A percentile compares a stretch with the other conserved stretches of the same genome.
Evolutionary conservation across 2,888 invertebrate genomes (phyloP).

Genomic region (Bellardia pandia): DNA sequence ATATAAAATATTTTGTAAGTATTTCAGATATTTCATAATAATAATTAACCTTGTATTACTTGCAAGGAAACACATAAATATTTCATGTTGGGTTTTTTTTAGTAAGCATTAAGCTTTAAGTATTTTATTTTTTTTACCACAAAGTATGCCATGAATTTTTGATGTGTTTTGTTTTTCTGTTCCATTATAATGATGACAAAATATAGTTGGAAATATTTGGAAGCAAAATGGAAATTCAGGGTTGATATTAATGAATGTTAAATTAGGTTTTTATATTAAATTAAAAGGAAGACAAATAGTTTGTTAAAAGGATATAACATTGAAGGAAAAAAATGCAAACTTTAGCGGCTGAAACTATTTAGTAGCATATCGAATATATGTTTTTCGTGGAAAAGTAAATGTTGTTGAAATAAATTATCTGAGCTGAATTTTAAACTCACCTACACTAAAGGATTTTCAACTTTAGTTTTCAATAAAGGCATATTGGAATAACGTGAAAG

Average conservation of each 20-base stretch:
- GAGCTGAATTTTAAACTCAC: too few relatives aligned
- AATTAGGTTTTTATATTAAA: neutral
- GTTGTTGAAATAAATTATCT: too few relatives aligned
- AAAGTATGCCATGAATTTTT: slow-evolving; percentile 40
- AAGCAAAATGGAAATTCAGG: neutral
- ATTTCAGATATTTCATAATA: slow-evolving; percentile 13
- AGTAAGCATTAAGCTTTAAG: neutral
- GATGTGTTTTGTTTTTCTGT: neutral
- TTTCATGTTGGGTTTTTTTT: neutral
- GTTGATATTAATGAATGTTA: neutral
- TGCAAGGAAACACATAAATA: slow-evolving; percentile 3
- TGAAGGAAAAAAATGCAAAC: too few relatives aligned
- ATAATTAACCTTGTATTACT: slow-evolving; percentile 15
- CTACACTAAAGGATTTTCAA: too few relatives aligned
- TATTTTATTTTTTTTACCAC: neutral
- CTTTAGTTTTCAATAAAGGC: too few relatives aligned
- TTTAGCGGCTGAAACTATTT: too few relatives aligned
- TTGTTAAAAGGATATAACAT: neutral
- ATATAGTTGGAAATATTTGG: slow-evolving; percentile 10
- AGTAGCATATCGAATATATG: too few relatives aligned
- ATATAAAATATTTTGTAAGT: slow-evolving; percentile 1
- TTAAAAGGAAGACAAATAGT: neutral
- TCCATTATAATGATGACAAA: neutral
- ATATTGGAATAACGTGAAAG: too few relatives aligned
- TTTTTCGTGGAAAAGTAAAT: too few relatives aligned